A percentile compares a stretch with the other conserved stretches of the same genome.
Conservation (phyloP, 2,888 invertebrate species). For the Exephanes ischioxanthus region DNA sequence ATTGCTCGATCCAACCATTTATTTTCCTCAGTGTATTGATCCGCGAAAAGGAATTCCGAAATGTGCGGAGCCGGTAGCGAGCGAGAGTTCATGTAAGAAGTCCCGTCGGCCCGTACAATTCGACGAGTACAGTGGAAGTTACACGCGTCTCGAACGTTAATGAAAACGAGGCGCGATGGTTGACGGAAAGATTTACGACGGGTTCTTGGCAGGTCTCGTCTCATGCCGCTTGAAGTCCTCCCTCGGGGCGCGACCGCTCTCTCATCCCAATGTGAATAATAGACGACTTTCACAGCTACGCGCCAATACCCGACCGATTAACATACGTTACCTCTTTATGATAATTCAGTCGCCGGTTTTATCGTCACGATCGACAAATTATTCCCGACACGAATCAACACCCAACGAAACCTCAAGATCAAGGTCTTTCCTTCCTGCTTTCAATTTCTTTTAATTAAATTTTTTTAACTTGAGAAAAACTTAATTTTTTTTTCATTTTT, state of each 20-base stretch:
- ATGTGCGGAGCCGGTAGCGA: not conserved
- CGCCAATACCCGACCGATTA: slow-evolving; percentile 2
- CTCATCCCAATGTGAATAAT: slow-evolving; percentile 60
- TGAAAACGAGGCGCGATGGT: slow-evolving; percentile 52
- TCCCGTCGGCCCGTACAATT: not conserved
- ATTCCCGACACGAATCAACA: not conserved
- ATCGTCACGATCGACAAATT: slow-evolving; percentile 6
- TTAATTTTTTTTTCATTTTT: not conserved
- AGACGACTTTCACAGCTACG: slow-evolving; percentile 61
- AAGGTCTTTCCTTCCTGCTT: not conserved
- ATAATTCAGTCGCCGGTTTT: not conserved
- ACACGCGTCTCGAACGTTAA: slow-evolving; percentile 53
- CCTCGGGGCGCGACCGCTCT: slow-evolving; percentile 30
- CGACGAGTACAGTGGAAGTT: slow-evolving; percentile 24
- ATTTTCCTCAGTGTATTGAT: not conserved
- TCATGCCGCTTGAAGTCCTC: not conserved
- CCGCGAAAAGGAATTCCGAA: slow-evolving; percentile 1
- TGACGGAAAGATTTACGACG: slow-evolving; percentile 62
- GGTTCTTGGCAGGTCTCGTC: slow-evolving; percentile 18
- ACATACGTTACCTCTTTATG: slow-evolving; percentile 22
- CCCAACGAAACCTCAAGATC: not conserved
- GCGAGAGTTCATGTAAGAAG: slow-evolving; percentile 4
- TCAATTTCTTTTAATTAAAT: too few species aligned
- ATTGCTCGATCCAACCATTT: too few species aligned
- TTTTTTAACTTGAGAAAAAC: too few species aligned